phyloP scores from a whole-genome alignment of 1,140 invertebrate species.

The Drosophila trapezifrons region DNA sequence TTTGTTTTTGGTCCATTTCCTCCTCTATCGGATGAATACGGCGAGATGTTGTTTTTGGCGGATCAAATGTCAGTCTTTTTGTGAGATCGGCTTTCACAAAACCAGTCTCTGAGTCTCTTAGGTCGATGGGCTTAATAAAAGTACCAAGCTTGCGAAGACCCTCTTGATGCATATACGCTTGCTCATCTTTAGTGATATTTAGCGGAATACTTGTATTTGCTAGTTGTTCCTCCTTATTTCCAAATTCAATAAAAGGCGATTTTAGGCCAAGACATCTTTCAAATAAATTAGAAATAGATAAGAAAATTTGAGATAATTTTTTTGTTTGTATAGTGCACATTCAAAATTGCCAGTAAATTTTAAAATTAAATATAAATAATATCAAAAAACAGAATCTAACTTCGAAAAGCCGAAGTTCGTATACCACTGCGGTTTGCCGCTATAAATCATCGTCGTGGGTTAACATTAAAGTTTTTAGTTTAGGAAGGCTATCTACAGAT shows the following conservation, averaged over 20 bases:
- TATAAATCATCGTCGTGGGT: too few relatives aligned
- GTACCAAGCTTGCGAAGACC: slow-evolving; percentile 77
- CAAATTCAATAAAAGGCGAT: slow-evolving; percentile 82
- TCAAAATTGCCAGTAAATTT: too few relatives aligned
- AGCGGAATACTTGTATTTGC: slow-evolving; percentile 79
- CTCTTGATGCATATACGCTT: slow-evolving; percentile 78
- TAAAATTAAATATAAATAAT: background rate
- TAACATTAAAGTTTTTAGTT: too few relatives aligned
- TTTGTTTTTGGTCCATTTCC: slow-evolving; percentile 83
- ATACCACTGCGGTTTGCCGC: background rate
- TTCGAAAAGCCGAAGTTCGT: background rate
- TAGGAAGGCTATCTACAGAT: too few relatives aligned
- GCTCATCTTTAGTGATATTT: slow-evolving; percentile 81
- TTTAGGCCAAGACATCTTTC: slow-evolving; percentile 75
- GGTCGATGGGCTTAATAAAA: slow-evolving; percentile 81
- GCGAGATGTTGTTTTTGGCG: slow-evolving; percentile 44
- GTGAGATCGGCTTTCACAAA: slow-evolving; percentile 76
- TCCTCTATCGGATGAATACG: slow-evolving; percentile 75
- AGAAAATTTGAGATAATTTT: background rate
- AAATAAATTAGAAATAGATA: slow-evolving; percentile 8
- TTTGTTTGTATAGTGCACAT: too few relatives aligned
- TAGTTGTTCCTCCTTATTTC: slow-evolving; percentile 70
- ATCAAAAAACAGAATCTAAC: background rate
- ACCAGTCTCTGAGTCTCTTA: slow-evolving; percentile 75
- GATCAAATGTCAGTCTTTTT: slow-evolving; percentile 57